phyloP scores from a whole-genome alignment of 2,113 vertebrate genomes.

The Corydoras sp. region DNA sequence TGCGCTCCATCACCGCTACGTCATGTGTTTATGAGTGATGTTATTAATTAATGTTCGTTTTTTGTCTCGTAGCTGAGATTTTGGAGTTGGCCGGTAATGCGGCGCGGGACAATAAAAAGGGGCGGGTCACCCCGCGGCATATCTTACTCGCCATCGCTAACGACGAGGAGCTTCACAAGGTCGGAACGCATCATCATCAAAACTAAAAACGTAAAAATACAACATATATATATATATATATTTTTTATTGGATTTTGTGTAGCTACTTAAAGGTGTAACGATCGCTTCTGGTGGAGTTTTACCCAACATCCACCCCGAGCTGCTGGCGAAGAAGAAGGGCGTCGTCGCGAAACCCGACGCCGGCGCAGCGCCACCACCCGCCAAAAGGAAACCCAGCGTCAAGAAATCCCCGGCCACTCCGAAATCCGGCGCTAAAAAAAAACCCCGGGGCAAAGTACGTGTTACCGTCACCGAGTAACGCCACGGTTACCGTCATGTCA shows the following conservation, averaged over 20 bases:
- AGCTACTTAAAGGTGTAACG: conserved; percentile 95
- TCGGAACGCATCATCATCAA: conserved; percentile 46
- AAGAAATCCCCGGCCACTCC: conserved; percentile 78
- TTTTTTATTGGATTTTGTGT: conserved; percentile 8
- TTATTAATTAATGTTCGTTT: no score
- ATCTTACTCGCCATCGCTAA: conserved; percentile 96
- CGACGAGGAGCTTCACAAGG: conserved; percentile 97
- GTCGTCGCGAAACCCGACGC: conserved; percentile 93
- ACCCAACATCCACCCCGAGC: conserved; percentile 95
- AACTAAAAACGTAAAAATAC: no score
- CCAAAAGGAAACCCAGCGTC: conserved; percentile 81
- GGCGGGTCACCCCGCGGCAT: conserved; percentile 91
- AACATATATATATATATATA: background rate
- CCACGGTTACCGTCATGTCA: no score
- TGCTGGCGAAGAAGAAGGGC: conserved; percentile 91
- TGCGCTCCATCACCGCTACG: no score
- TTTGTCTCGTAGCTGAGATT: conserved; percentile 80
- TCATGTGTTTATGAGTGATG: no score
- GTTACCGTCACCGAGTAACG: background rate
- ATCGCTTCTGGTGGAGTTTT: conserved; percentile 94
- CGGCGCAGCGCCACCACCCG: conserved; percentile 81
- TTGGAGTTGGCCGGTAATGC: conserved; percentile 96
- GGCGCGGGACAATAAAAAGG: conserved; percentile 97
- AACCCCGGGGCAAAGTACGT: conserved; percentile 75
- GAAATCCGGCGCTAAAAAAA: conserved; percentile 80